These are phyloP conservation scores for Rhynchopsitta pachyrhyncha DNA, from an alignment of 2,113 vertebrate species.

Conservation along the genomic window DNA sequence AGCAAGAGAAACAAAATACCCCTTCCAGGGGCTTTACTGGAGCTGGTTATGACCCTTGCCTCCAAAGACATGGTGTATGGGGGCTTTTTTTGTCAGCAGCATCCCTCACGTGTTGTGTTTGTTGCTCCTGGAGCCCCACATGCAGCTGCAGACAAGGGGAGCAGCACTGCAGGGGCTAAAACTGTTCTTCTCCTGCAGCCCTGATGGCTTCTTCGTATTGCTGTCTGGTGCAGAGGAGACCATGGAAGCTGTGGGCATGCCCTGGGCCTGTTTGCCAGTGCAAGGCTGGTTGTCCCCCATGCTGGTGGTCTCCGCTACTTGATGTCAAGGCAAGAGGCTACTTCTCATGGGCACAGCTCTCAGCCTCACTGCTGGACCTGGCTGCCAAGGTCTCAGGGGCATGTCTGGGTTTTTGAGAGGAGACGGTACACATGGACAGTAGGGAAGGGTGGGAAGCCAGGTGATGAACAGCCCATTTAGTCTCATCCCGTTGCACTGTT, in stretches of 20 bases:
- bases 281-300: rapidly evolving
- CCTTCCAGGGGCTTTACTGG: not conserved
- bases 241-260: not conserved
- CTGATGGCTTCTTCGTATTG: rapidly evolving
- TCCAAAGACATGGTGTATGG: rapidly evolving
- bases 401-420: not conserved
- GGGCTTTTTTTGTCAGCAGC: not conserved
- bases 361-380: rapidly evolving
- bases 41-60: not conserved
- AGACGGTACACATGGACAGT: not conserved
- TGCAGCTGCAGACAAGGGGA: not conserved
- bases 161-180: rapidly evolving
- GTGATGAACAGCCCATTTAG: not conserved
- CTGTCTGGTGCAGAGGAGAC: not conserved
- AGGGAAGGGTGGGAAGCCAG: not conserved
- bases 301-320: not conserved
- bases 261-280: not conserved
- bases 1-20: not conserved
- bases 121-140: not conserved
- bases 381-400: not conserved
- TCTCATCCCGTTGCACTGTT: not conserved
- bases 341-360: not conserved
- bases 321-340: not conserved
- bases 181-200: not conserved
- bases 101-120: not conserved